These are phyloP conservation scores for Dynastes hyllus DNA, from an alignment of 2,888 invertebrate genomes.

Conservation along the genomic window DNA sequence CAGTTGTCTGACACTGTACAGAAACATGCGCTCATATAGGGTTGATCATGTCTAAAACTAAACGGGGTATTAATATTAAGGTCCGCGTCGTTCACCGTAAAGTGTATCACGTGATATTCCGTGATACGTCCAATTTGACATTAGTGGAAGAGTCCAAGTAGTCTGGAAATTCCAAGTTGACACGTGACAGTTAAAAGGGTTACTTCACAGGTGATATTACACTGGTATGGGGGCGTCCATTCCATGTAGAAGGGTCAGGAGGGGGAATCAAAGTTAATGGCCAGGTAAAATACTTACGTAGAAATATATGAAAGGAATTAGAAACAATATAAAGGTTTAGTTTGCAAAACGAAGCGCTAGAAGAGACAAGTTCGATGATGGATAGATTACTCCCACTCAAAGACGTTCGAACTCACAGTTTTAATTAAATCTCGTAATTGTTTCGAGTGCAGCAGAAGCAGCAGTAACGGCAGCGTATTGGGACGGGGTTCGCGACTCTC, in stretches of 20 bases:
- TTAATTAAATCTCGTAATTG: constrained; percentile 73
- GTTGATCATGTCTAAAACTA: constrained; percentile 25
- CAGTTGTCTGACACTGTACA: background rate
- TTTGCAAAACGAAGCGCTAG: background rate
- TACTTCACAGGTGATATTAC: constrained; percentile 56
- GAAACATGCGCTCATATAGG: background rate
- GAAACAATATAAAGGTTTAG: background rate
- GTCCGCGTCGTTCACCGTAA: constrained; percentile 39
- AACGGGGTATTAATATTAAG: constrained; percentile 47
- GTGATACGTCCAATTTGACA: constrained; percentile 64
- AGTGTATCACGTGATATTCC: constrained; percentile 51
- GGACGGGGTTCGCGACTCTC: constrained; percentile 4
- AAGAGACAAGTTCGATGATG: constrained; percentile 63
- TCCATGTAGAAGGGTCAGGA: background rate
- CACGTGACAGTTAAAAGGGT: constrained; percentile 68
- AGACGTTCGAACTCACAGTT: constrained; percentile 69
- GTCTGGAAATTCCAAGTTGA: constrained; percentile 66
- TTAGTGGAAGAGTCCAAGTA: constrained; percentile 63
- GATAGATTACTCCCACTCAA: constrained; percentile 69
- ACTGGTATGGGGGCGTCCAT: constrained; percentile 39
- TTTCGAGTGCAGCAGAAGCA: constrained; percentile 67
- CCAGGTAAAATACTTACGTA: constrained; percentile 14
- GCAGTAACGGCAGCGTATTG: background rate
- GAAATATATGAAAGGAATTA: background rate
- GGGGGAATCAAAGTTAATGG: background rate